Base-by-base conservation (phyloP, 2,113 vertebrate genomes). In the Prionailurus bengalensis region DNA sequence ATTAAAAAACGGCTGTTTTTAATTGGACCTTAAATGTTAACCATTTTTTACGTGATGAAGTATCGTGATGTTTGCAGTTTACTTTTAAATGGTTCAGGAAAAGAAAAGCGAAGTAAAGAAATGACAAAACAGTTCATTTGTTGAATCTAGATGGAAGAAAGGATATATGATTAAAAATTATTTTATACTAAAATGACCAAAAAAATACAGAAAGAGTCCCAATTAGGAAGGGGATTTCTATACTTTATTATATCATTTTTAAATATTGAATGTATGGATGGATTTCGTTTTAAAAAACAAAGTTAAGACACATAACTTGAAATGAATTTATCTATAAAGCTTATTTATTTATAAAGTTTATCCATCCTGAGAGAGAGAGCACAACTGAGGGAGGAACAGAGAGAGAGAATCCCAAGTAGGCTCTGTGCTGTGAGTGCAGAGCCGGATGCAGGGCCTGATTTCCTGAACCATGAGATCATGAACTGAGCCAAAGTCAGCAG, bases 241-340 rank as follows among this genome's bases (percentile, higher is more conserved):
- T 11, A 42, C 17, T 95, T 95, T 13, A 61, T 92, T 87, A n/a
- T 74, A 17, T 89, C 14, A 9, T 79, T 73, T 73, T 94, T 92
- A 68, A 88, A 87, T 94, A 76, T 55, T 84, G 81, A 79, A 33
- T 33, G 53, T n/a, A 25, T 80, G 55, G 23, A 12, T 93, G 11
- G 36, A 73, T 91, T 97, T 88, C 23, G 39, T 95, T 88, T 96
- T 78, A 66, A 39, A 84, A 90, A 45, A 68, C 68, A 85, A 83
- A 84, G 80, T 84, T 80, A 58, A 93, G 33, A 66, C 51, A 33
- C 27, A 87, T 87, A 61, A 76, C 19, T 65, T 89, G 42, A 58
- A 79, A 65, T 91, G 17, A 42, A 74, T 93, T 96, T 92, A 61
- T 61, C 58, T 61, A 17, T 61, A 61, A 61, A 23, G 58, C 23